phyloP scores from a whole-genome alignment of 2,888 invertebrate genomes.

The Acronicta psi region DNA sequence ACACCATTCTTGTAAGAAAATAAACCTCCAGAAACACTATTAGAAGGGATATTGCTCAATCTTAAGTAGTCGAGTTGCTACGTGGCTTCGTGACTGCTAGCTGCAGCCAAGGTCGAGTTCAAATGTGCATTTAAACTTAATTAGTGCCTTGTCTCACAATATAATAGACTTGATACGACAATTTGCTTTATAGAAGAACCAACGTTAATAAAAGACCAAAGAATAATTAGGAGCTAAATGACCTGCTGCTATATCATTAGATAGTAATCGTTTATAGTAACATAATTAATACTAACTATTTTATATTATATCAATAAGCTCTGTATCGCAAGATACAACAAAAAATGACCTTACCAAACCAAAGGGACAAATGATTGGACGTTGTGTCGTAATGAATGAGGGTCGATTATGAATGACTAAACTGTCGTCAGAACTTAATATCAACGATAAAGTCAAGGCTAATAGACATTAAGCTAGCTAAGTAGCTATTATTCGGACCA shows the following conservation, averaged over 20 bases:
- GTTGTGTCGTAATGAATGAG: slow-evolving; percentile 35
- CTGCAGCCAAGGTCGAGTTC: slow-evolving; percentile 63
- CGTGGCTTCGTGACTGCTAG: slow-evolving; percentile 59
- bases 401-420: slow-evolving; percentile 23
- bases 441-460: slow-evolving; percentile 49
- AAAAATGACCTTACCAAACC: slow-evolving; percentile 39
- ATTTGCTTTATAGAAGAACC: neutral
- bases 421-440: slow-evolving; percentile 25
- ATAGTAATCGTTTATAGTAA: neutral
- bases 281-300: too few species aligned
- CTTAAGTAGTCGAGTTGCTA: slow-evolving; percentile 35
- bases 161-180: slow-evolving; percentile 14
- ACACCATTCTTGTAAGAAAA: slow-evolving; percentile 27
- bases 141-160: slow-evolving; percentile 55
- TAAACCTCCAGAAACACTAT: slow-evolving; percentile 57
- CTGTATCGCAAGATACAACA: slow-evolving; percentile 10
- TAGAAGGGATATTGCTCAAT: slow-evolving; percentile 72
- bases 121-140: slow-evolving; percentile 63
- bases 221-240: slow-evolving; percentile 2
- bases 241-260: neutral
- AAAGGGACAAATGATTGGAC: slow-evolving; percentile 35
- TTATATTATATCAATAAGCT: slow-evolving; percentile 3
- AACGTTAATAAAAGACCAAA: neutral
- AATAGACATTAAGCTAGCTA: slow-evolving; percentile 34
- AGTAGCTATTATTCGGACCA: slow-evolving; percentile 25